These are phyloP conservation scores for Ophonus ardosiacus DNA, from an alignment of 2,888 invertebrate genomes.

Conservation along the genomic window DNA sequence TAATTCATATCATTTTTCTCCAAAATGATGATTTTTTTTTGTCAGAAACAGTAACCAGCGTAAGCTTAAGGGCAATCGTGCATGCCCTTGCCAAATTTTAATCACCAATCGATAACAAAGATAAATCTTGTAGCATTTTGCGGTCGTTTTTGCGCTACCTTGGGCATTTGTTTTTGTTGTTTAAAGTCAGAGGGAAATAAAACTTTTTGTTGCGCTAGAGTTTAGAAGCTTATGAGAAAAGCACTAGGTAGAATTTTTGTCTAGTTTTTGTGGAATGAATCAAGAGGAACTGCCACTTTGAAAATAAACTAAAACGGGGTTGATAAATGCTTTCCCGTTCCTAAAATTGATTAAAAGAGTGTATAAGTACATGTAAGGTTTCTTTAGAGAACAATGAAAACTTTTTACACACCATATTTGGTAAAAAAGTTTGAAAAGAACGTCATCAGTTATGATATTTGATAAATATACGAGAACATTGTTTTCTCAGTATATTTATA, in stretches of 20 bases:
- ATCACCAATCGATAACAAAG: constrained; percentile 2
- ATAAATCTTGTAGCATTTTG: constrained; percentile 10
- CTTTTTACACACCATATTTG: not conserved
- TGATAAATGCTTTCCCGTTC: not conserved
- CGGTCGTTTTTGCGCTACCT: not conserved
- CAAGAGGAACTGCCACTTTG: not conserved
- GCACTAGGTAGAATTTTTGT: not conserved
- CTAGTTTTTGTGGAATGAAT: not conserved
- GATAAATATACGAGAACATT: too few relatives aligned
- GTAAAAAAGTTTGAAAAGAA: too few relatives aligned
- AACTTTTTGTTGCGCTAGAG: not conserved
- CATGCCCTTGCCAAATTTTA: constrained; percentile 20
- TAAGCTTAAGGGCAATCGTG: not conserved
- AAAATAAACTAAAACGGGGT: not conserved
- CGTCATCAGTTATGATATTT: too few relatives aligned
- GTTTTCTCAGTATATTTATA: too few relatives aligned
- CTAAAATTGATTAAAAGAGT: not conserved
- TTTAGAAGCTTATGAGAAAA: constrained; percentile 32
- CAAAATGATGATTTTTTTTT: not conserved
- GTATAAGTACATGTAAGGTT: not conserved
- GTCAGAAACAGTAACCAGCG: not conserved
- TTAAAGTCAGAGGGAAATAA: not conserved
- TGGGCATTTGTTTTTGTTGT: not conserved
- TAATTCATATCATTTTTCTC: not conserved
- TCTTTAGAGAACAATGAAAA: not conserved